phyloP scores from a whole-genome alignment of 2,888 invertebrate species.

The Thyatira batis region DNA sequence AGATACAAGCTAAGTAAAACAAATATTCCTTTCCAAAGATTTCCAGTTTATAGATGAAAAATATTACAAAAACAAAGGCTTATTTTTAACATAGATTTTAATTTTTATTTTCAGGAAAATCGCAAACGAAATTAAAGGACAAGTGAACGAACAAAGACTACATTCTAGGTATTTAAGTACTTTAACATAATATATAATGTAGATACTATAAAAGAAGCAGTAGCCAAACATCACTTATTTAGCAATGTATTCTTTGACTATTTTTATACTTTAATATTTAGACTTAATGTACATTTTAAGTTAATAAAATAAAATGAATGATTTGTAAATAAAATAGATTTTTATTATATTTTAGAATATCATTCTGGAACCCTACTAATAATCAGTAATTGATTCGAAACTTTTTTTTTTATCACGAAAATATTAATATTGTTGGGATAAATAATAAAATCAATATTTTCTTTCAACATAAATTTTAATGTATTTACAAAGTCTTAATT shows the following conservation, averaged over 20 bases:
- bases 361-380: neutral
- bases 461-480: too few relatives aligned
- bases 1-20: too few relatives aligned
- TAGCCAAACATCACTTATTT: constrained; percentile 61
- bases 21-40: too few relatives aligned
- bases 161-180: constrained; percentile 33
- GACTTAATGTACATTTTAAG: constrained; percentile 24
- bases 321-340: constrained; percentile 21
- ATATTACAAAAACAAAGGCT: neutral
- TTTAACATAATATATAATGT: constrained; percentile 19
- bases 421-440: neutral
- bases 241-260: constrained; percentile 49
- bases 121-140: constrained; percentile 72
- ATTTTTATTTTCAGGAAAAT: constrained; percentile 62
- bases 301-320: constrained; percentile 39
- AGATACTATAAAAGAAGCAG: constrained; percentile 39
- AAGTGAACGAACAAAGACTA: constrained; percentile 57
- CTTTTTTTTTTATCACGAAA: neutral
- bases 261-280: constrained; percentile 55
- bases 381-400: neutral
- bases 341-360: neutral
- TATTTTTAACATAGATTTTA: neutral
- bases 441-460: too few relatives aligned
- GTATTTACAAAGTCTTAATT: too few relatives aligned
- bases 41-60: neutral